Percentiles rank a stretch among this genome's conserved stretches.
phyloP scores from a whole-genome alignment of 2,888 invertebrate genomes.

The Pollenia griseotomentosa region DNA sequence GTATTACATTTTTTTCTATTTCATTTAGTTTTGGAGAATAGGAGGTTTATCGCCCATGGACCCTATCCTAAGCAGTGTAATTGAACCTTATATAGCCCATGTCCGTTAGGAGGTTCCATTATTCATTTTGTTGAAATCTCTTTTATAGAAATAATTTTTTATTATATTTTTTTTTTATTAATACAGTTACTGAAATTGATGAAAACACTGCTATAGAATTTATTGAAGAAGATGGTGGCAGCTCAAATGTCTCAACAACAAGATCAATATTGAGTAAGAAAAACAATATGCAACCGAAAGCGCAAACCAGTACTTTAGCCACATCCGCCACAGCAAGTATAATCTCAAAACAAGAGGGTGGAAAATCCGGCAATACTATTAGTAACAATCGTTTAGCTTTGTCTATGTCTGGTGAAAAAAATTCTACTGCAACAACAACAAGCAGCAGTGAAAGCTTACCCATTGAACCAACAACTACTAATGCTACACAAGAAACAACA shows the following conservation, averaged over 20 bases:
- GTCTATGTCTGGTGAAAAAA: slow-evolving; percentile 19
- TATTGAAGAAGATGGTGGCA: slow-evolving; percentile 77
- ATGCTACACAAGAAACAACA: slow-evolving; percentile 55
- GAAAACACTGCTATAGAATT: slow-evolving; percentile 80
- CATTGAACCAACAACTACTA: slow-evolving; percentile 24
- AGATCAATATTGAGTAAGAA: slow-evolving; percentile 49
- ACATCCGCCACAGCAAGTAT: slow-evolving; percentile 9
- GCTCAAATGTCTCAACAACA: slow-evolving; percentile 40
- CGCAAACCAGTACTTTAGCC: slow-evolving; percentile 31
- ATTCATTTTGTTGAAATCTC: no score
- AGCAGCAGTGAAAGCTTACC: slow-evolving; percentile 37
- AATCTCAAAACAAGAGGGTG: slow-evolving; percentile 47
- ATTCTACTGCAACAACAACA: slow-evolving; percentile 5
- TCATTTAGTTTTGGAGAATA: no score
- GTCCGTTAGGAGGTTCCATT: no score
- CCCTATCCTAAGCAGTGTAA: no score
- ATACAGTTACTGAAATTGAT: slow-evolving; percentile 77
- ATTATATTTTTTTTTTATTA: not conserved
- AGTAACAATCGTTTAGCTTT: slow-evolving; percentile 38
- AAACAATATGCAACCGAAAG: slow-evolving; percentile 63
- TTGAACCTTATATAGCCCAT: no score
- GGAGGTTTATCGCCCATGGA: no score
- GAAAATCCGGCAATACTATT: slow-evolving; percentile 2
- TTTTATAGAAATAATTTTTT: no score
- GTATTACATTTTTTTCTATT: no score